Evolutionary conservation across 2,888 invertebrate genomes (phyloP).

Genomic region (Dicranocentrus wangi): DNA sequence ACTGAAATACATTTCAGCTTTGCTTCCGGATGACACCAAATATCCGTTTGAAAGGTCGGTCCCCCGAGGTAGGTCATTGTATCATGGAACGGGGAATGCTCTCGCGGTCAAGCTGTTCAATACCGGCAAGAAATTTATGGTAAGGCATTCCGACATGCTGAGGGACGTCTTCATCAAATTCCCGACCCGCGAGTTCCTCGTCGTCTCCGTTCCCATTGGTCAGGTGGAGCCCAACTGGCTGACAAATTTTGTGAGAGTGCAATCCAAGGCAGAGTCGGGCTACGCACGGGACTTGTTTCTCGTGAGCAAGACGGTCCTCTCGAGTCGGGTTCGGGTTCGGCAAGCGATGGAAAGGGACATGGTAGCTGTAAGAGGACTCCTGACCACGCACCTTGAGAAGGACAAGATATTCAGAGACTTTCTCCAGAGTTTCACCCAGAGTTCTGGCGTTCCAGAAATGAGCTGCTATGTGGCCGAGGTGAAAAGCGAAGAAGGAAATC

Average conservation of each 20-base stretch:
- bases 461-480: constrained; percentile 65
- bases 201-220: constrained; percentile 78
- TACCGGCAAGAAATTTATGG: constrained; percentile 47
- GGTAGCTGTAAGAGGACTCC: constrained; percentile 52
- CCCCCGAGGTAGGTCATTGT: constrained; percentile 26
- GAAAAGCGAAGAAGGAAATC: constrained; percentile 47
- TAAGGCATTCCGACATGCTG: constrained; percentile 77
- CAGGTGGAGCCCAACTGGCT: constrained; percentile 77
- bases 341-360: constrained; percentile 60
- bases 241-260: constrained; percentile 77
- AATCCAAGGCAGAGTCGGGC: constrained; percentile 60
- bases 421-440: constrained; percentile 33
- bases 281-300: constrained; percentile 68
- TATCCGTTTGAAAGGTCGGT: constrained; percentile 54
- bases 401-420: constrained; percentile 67
- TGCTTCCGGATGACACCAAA: constrained; percentile 54
- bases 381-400: constrained; percentile 61
- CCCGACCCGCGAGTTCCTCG: constrained; percentile 81
- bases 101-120: constrained; percentile 79
- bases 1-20: constrained; percentile 45
- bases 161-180: constrained; percentile 82
- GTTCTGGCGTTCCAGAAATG: constrained; percentile 11
- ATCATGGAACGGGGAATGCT: constrained; percentile 78
- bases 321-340: constrained; percentile 57
- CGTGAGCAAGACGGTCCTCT: constrained; percentile 64